These are phyloP conservation scores for Syrrhaptes paradoxus DNA, from an alignment of 2,113 vertebrate genomes.

Conservation along the genomic window DNA sequence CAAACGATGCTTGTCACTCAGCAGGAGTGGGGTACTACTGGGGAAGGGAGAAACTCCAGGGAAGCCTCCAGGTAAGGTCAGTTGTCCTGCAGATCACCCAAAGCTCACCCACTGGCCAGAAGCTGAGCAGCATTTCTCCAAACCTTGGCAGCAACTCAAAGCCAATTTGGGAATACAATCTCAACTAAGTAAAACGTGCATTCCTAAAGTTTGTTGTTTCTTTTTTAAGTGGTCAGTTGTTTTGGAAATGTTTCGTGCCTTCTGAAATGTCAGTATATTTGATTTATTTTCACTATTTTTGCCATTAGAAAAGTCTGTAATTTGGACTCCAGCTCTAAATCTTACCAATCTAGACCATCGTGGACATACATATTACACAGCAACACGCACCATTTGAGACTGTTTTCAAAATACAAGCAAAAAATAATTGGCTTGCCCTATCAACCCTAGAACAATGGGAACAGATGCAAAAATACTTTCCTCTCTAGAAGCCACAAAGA, in stretches of 20 bases:
- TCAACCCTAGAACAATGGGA: not conserved
- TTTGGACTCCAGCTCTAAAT: not conserved
- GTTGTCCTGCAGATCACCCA: not conserved
- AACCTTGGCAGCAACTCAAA: not conserved
- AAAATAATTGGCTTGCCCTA: not conserved
- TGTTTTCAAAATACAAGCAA: not conserved
- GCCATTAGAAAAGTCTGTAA: not conserved
- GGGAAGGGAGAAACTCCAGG: accelerated
- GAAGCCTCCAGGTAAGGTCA: not conserved
- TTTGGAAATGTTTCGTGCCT: not conserved
- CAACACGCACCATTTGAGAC: not conserved
- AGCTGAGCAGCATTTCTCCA: not conserved
- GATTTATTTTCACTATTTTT: not conserved
- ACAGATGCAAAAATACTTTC: not conserved
- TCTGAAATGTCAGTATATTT: not conserved
- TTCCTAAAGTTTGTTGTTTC: not conserved
- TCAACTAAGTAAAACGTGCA: not conserved
- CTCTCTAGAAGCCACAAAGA: not conserved
- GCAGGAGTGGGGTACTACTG: accelerated
- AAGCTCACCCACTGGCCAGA: not conserved
- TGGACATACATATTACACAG: not conserved
- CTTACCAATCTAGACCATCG: not conserved
- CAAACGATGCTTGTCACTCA: accelerated
- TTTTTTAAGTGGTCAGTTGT: not conserved
- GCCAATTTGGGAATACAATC: not conserved